Evolutionary conservation across 1,140 invertebrate species (phyloP).

Genomic region (Tetramorium simillimum): DNA sequence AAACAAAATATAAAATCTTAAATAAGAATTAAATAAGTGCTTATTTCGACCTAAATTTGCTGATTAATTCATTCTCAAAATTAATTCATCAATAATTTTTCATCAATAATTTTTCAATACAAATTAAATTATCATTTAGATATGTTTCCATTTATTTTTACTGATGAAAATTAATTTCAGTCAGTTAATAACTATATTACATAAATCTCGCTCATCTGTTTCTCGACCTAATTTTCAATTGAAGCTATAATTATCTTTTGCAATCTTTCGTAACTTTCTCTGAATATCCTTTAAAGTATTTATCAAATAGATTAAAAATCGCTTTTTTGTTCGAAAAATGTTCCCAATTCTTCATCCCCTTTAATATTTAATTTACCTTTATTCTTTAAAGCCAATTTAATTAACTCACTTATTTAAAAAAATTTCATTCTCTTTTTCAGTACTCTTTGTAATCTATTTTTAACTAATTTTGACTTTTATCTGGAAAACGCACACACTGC

Average conservation of each 20-base stretch:
- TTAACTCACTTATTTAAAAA: background rate
- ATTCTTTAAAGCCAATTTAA: background rate
- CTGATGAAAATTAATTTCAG: constrained; percentile 1
- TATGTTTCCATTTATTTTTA: background rate
- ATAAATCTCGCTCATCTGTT: constrained; percentile 26
- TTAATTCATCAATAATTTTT: background rate
- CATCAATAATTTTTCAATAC: background rate
- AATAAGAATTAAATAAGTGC: background rate
- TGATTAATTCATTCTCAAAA: no score
- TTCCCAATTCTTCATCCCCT: background rate
- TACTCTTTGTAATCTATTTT: background rate
- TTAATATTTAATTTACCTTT: background rate
- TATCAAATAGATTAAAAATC: background rate
- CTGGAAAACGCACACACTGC: background rate
- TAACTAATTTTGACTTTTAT: background rate
- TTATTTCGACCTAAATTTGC: background rate
- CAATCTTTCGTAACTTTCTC: constrained; percentile 19
- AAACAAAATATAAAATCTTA: background rate
- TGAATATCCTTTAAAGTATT: background rate
- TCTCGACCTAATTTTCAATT: constrained; percentile 19
- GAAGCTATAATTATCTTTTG: background rate
- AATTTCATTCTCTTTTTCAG: background rate
- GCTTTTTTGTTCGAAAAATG: background rate
- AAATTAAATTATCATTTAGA: constrained; percentile 1
- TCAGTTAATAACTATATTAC: background rate